Evolutionary conservation across 1,140 invertebrate species (phyloP), one percentile per base, ranked within the genome.

Genomic region (Drosophila oshimai): DNA sequence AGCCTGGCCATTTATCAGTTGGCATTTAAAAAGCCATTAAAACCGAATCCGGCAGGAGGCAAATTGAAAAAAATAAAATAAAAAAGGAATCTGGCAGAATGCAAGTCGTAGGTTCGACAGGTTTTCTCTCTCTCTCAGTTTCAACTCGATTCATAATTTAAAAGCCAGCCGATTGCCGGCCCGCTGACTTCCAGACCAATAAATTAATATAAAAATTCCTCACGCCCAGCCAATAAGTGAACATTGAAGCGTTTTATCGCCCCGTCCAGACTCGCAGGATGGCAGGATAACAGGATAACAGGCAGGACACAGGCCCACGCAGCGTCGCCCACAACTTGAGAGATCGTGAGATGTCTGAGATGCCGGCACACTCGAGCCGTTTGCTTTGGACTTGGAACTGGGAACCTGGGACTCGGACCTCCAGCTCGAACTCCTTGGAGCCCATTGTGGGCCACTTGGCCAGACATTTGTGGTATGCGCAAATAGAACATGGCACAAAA

Each of bases 191-290:
- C 12, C 51, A 67, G 58, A 76, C 76, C 81, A 57, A 86, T 86
- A 86, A 86, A 86, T 86, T 86, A 86, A 86, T 86, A 86, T 86
- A 86, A 86, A 86, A 86, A 86, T 86, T 86, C 81, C 81, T 86
- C 76, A 87, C 81, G 81, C 81, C 84, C 81, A 86, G 81, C 81
- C 81, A 86, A 86, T 86, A 87, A 83, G 75, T 57, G 71, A 80
- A 87, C 72, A 86, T 65, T 80, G 72, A 86, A 80, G 72, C 73
- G 79, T 87, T 86, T 86, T 86, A 86, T 87, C 81, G 75, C 60
- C 39, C 31, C 54, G 42, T 31, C 76, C 69, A 81, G 72, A 75
- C 77, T 62, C 58, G 54, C 58, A 60, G 54, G 53, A 45, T 55
- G 53, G 12, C 36, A n/a, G 41, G 37, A 60, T 60, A 60, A 22